Base-by-base conservation (phyloP, 1,140 invertebrate species). In the Metopolophium dirhodum region DNA sequence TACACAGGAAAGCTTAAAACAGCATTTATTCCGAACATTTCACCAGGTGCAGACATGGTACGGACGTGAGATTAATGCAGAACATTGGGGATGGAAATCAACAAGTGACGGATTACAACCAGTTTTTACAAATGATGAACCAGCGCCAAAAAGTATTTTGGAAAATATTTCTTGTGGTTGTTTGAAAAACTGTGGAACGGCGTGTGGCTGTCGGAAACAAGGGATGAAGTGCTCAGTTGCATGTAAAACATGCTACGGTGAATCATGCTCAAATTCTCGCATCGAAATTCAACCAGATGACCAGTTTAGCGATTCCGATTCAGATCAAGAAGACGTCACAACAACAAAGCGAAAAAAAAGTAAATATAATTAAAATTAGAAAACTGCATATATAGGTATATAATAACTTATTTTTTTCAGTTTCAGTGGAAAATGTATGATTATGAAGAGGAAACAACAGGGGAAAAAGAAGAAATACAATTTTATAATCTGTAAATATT, bases 11-110 rank as follows among this genome's bases (percentile, higher is more conserved):
- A 54, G 51, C 51, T 54, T 54, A 54, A 54, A 54, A 54, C 51
- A 54, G 51, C 51, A 54, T 45, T 20, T 41, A 47, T 61, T 88
- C 37, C 83, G 85, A 47, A 87, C 54, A 41, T 93, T 41, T 35
- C 93, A 93, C 26, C 93, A 93, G 54, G 85, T 93, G 2, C 92
- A 93, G 37, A 83, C 35, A 37, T 93, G 83, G 83, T 61, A 47
- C 47, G 37, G 54, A 86, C 26, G 85, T 57, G 35, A 86, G 57
- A 49, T 51, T 1, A 47, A 86, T 87, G n/a, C 85, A 35, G 11
- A 93, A 61, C 20, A 93, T 87, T 88, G 93, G 93, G 85, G 93
- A 30, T 93, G 93, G 85, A 2, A 37, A 37, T 37, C 2, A 91
- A 77, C 90, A 90, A 77, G 61, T 41, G 37, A 14, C 77, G 30